A percentile compares a stretch with the other conserved stretches of the same genome.
phyloP scores from a whole-genome alignment of 2,113 vertebrate species.

The cattle (Bos taurus) region DNA sequence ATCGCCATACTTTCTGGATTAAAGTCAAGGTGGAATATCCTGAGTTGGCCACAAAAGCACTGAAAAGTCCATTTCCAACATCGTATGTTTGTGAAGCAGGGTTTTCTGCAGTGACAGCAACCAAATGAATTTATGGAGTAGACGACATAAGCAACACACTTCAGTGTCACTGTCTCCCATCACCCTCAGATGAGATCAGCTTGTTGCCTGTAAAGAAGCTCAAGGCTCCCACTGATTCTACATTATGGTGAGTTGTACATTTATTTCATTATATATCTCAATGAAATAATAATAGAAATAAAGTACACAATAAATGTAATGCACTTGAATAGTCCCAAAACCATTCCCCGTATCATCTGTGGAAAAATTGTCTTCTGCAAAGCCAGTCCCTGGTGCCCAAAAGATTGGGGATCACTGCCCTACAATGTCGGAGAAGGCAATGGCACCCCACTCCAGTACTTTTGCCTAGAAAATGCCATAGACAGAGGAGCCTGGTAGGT shows the following conservation, averaged over 20 bases:
- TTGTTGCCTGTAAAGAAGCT: neutral
- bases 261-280: neutral
- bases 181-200: neutral
- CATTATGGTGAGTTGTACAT: neutral
- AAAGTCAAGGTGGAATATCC: neutral
- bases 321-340: neutral
- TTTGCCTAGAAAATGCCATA: too few relatives aligned
- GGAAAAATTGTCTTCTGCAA: neutral
- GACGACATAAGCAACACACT: neutral
- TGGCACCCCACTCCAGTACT: too few relatives aligned
- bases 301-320: neutral
- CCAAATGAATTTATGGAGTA: neutral
- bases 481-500: too few relatives aligned
- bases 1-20: neutral
- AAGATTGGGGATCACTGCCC: neutral
- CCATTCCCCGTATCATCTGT: neutral
- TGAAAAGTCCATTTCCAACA: neutral
- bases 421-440: neutral
- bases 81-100: neutral
- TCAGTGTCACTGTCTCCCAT: neutral
- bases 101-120: neutral
- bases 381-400: neutral
- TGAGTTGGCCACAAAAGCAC: neutral
- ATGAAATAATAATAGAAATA: neutral
- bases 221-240: neutral